These are phyloP conservation scores for Ephestia elutella DNA, from an alignment of 1,140 invertebrate species.

Conservation along the genomic window DNA sequence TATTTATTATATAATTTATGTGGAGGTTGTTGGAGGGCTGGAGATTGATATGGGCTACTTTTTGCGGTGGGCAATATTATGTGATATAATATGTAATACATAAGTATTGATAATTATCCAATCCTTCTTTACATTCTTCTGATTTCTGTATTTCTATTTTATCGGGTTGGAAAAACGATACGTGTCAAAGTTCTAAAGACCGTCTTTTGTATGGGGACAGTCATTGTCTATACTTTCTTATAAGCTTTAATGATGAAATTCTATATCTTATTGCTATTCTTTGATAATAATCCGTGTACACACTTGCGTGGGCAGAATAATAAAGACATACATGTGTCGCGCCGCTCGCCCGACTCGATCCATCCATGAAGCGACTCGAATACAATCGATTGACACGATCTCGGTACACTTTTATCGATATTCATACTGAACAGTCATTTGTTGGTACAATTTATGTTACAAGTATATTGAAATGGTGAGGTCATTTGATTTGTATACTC, in stretches of 20 bases:
- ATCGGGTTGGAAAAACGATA: too few species aligned
- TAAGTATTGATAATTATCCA: too few species aligned
- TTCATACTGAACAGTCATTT: background rate
- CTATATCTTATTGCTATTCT: background rate
- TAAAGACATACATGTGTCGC: conserved; percentile 3
- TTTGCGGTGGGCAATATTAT: too few species aligned
- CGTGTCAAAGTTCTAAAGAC: too few species aligned
- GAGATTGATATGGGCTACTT: too few species aligned
- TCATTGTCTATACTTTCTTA: too few species aligned
- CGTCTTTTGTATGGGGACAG: too few species aligned
- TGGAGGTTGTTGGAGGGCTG: too few species aligned
- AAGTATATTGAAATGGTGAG: background rate
- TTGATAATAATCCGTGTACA: background rate
- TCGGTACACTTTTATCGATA: background rate
- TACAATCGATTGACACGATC: conserved; percentile 3
- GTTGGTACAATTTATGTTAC: background rate
- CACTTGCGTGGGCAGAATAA: conserved; percentile 1
- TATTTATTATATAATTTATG: too few species aligned
- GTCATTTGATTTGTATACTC: background rate
- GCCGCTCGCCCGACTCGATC: background rate
- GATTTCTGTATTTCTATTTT: too few species aligned
- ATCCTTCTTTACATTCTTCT: too few species aligned
- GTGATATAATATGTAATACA: too few species aligned
- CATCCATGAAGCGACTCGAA: background rate
- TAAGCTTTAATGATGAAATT: background rate